These are phyloP conservation scores for Chrysoperla carnea DNA, from an alignment of 1,140 invertebrate genomes.

Conservation along the genomic window DNA sequence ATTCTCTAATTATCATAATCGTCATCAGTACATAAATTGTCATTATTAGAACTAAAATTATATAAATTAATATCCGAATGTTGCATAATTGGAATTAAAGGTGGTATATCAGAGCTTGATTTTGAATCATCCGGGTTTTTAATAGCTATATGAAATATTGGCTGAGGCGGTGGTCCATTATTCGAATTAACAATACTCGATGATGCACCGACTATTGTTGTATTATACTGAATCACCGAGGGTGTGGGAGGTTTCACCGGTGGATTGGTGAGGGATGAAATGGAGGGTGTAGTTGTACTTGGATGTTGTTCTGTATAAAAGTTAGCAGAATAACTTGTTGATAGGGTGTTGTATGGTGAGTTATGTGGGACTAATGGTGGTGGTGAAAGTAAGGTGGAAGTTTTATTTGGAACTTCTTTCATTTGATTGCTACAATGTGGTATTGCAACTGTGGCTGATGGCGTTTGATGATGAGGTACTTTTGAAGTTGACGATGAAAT, in stretches of 20 bases:
- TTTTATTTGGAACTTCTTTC: no score
- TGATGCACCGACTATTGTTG: slow-evolving; percentile 8
- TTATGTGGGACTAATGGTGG: no score
- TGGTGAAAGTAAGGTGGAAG: no score
- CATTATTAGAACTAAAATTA: slow-evolving; percentile 1
- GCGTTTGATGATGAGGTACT: no score
- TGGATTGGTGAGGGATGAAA: no score
- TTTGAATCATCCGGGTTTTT: slow-evolving; percentile 7
- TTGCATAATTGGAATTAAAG: neutral
- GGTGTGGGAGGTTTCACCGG: slow-evolving; percentile 4
- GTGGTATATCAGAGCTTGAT: neutral
- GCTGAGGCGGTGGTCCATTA: slow-evolving; percentile 12
- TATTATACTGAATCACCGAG: slow-evolving; percentile 17
- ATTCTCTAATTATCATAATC: slow-evolving; percentile 20
- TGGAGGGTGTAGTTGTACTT: slow-evolving; percentile 3
- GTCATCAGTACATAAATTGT: slow-evolving; percentile 22
- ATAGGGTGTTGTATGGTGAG: no score
- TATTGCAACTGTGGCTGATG: no score
- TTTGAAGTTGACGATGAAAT: no score
- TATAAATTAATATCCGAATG: neutral
- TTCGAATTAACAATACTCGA: slow-evolving; percentile 12
- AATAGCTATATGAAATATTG: slow-evolving; percentile 8
- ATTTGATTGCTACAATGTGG: no score
- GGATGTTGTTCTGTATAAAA: slow-evolving; percentile 13
- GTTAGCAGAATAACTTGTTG: slow-evolving; percentile 3